Evolutionary conservation across 2,888 invertebrate species (phyloP).

Genomic region (Cephus spinipes): DNA sequence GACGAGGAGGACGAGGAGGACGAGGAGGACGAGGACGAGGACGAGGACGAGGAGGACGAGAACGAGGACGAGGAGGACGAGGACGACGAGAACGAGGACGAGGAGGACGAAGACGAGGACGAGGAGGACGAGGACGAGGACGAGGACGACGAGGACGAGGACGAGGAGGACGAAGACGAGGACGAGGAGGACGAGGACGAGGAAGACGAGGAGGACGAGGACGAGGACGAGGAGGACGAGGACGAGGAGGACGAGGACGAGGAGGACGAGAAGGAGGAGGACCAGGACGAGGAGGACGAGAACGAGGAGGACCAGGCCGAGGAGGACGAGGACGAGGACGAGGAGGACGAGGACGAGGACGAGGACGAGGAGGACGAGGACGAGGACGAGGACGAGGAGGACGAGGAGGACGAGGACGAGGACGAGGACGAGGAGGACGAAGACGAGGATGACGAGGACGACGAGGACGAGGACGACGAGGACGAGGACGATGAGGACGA

Average conservation of each 20-base stretch:
- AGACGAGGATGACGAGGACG: no score
- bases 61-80: no score
- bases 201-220: background rate
- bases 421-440: background rate
- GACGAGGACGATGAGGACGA: no score
- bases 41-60: conserved; percentile 10
- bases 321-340: background rate
- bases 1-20: conserved; percentile 1
- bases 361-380: background rate
- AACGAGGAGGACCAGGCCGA: no score
- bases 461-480: no score
- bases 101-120: no score
- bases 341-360: background rate
- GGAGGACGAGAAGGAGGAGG: background rate
- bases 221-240: background rate
- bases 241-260: background rate
- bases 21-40: background rate
- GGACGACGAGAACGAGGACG: background rate
- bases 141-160: no score
- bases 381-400: conserved; percentile 8
- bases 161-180: no score
- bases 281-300: no score
- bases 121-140: no score
- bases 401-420: background rate
- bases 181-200: no score